Conservation (phyloP, 2,888 invertebrate species). For the Rotaria magnacalcarata region DNA sequence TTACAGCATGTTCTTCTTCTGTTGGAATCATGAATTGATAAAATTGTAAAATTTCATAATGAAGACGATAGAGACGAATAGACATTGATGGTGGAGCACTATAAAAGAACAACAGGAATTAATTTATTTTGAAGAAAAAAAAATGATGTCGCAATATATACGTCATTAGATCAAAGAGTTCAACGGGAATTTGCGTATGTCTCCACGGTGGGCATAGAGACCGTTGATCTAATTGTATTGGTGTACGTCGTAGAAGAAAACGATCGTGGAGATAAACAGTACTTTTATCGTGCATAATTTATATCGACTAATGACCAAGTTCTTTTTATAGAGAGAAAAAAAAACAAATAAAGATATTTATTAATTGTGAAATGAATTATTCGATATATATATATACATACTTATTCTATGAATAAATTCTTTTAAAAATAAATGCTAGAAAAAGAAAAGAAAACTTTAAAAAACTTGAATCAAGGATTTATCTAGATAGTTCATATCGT, state of each 20-base stretch:
- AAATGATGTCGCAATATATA: neutral
- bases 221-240: neutral
- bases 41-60: conserved; percentile 95
- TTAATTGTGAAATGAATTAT: too few relatives aligned
- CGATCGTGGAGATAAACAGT: neutral
- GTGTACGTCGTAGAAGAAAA: neutral
- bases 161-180: neutral
- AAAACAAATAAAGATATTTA: too few relatives aligned
- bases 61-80: conserved; percentile 64
- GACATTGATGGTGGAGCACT: conserved; percentile 5
- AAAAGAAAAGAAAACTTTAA: neutral
- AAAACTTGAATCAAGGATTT: neutral
- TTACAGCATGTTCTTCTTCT: conserved; percentile 79
- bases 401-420: too few relatives aligned
- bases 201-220: neutral
- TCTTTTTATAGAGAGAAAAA: too few relatives aligned
- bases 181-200: neutral
- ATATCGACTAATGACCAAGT: too few relatives aligned
- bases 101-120: too few relatives aligned
- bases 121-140: too few relatives aligned
- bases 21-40: conserved; percentile 88
- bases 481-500: neutral
- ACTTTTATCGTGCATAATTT: neutral
- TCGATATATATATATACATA: too few relatives aligned
- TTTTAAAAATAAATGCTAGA: too few relatives aligned